Percentiles rank a stretch among this genome's conserved stretches.
phyloP scores from a whole-genome alignment of 2,113 vertebrate species.

The Urocolius indicus region DNA sequence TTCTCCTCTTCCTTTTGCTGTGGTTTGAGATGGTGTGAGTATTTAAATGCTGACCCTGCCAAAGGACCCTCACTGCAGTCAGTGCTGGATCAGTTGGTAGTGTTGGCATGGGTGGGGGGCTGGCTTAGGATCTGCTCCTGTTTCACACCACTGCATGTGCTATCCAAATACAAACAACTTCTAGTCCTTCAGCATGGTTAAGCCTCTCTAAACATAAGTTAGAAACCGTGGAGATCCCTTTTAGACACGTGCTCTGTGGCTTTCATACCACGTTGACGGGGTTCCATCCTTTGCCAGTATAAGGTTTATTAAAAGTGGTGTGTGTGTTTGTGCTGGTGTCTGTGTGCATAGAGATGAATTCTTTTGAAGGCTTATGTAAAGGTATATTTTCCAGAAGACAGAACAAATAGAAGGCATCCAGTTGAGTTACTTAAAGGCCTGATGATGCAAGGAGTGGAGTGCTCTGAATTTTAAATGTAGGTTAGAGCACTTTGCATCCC shows the following conservation, averaged over 20 bases:
- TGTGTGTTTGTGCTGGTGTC: background rate
- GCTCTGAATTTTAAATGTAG: background rate
- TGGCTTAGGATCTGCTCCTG: background rate
- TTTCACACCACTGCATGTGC: background rate
- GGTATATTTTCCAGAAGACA: background rate
- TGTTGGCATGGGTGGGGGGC: background rate
- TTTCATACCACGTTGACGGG: background rate
- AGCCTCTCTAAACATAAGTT: background rate
- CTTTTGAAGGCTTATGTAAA: background rate
- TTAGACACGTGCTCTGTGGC: background rate
- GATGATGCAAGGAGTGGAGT: background rate
- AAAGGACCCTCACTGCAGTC: background rate
- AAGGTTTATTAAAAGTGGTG: background rate
- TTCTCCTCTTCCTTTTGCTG: too few relatives aligned
- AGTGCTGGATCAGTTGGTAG: background rate
- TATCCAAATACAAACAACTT: background rate
- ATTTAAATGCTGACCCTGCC: background rate
- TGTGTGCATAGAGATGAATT: accelerated
- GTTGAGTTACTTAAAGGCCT: background rate
- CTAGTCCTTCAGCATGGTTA: background rate
- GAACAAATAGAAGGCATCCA: background rate
- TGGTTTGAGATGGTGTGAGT: background rate
- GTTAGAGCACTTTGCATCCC: background rate
- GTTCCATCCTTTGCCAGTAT: background rate
- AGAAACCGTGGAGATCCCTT: background rate